These are phyloP conservation scores for Rotaria magnacalcarata DNA, from an alignment of 2,888 invertebrate species.

Conservation along the genomic window DNA sequence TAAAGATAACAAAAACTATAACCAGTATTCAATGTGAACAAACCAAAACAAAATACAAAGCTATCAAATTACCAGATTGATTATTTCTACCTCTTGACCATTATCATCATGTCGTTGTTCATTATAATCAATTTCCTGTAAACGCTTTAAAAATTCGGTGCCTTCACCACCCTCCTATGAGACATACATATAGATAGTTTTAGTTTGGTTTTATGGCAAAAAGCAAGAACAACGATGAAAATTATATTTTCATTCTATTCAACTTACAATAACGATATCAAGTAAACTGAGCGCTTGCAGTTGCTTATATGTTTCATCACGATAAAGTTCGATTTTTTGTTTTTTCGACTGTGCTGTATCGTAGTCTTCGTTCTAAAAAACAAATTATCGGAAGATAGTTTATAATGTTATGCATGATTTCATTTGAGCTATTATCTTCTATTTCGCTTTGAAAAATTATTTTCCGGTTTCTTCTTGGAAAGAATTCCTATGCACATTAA, in stretches of 20 bases:
- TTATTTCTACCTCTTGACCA: not conserved
- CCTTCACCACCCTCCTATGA: conserved; percentile 34
- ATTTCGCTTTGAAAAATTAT: too few species aligned
- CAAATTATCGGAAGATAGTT: not conserved
- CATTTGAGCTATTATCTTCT: too few species aligned
- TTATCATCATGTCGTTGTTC: not conserved
- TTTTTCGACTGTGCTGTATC: conserved; percentile 82
- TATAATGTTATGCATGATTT: too few species aligned
- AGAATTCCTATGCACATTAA: too few species aligned
- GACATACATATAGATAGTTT: not conserved
- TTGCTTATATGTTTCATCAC: conserved; percentile 68
- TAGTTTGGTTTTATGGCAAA: not conserved
- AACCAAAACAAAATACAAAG: not conserved
- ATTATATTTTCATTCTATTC: not conserved
- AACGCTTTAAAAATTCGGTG: not conserved
- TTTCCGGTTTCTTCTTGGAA: too few species aligned
- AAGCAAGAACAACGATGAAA: not conserved
- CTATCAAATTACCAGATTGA: not conserved
- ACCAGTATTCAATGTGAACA: not conserved
- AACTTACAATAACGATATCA: conserved; percentile 71
- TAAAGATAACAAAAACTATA: not conserved
- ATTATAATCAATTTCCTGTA: conserved; percentile 2
- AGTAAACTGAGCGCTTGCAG: conserved; percentile 73
- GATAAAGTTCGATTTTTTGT: conserved; percentile 78
- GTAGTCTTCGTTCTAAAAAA: conserved; percentile 70